These are phyloP conservation scores for Allolobophora icterica DNA, from an alignment of 2,888 invertebrate species.

Conservation along the genomic window DNA sequence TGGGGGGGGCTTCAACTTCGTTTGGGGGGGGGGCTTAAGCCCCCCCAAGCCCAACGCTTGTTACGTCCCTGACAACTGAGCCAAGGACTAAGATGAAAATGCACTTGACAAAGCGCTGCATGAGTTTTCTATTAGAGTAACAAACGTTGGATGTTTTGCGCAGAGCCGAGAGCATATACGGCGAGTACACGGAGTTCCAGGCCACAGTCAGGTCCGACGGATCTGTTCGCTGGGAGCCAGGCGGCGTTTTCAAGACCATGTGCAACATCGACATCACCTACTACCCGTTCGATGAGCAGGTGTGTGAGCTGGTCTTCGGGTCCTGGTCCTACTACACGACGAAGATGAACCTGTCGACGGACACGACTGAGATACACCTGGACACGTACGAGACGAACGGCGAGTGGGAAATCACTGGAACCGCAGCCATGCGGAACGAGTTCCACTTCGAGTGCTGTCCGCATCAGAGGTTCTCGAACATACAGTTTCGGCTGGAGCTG, in stretches of 20 bases:
- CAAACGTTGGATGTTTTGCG: not conserved
- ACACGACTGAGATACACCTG: constrained; percentile 39
- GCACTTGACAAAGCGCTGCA: not conserved
- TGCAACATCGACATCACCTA: constrained; percentile 51
- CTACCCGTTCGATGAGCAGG: constrained; percentile 51
- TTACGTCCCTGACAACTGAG: too few relatives aligned
- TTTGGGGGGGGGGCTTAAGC: too few relatives aligned
- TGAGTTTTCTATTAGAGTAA: not conserved
- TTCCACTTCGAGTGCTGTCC: constrained; percentile 50
- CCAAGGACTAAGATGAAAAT: not conserved
- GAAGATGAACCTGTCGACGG: constrained; percentile 51
- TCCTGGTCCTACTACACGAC: constrained; percentile 51
- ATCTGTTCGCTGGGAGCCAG: constrained; percentile 50
- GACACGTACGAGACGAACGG: constrained; percentile 51
- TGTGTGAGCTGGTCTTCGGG: constrained; percentile 48
- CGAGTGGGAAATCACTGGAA: constrained; percentile 48
- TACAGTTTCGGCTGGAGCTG: constrained; percentile 47
- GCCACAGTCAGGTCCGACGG: constrained; percentile 47
- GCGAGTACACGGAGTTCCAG: constrained; percentile 50
- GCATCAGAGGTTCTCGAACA: constrained; percentile 47
- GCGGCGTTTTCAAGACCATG: constrained; percentile 52
- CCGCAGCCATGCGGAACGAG: constrained; percentile 45
- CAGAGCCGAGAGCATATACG: constrained; percentile 51
- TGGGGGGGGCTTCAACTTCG: too few relatives aligned
- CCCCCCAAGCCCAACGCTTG: too few relatives aligned